These are phyloP conservation scores for Tiliqua scincoides DNA, from an alignment of 2,113 vertebrate species.

Conservation along the genomic window DNA sequence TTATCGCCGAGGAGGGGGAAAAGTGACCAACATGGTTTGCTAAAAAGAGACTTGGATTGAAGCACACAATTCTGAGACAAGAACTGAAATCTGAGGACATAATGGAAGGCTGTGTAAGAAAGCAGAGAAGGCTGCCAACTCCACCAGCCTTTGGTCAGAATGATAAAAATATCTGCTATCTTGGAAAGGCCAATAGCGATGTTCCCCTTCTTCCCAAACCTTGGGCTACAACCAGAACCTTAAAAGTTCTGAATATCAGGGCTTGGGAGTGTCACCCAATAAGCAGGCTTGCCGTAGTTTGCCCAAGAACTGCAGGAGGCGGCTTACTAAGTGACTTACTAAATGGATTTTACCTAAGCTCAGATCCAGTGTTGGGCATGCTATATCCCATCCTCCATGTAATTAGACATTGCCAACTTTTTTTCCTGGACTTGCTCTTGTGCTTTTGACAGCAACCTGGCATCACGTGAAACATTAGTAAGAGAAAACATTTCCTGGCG, in stretches of 20 bases:
- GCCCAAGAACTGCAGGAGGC: not conserved
- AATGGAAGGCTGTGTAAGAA: not conserved
- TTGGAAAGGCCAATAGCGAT: not conserved
- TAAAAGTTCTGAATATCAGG: not conserved
- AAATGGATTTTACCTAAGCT: not conserved
- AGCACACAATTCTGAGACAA: conserved; percentile 35
- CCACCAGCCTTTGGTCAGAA: not conserved
- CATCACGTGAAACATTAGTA: not conserved
- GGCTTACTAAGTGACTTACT: not conserved
- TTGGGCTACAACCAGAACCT: not conserved
- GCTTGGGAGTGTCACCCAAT: not conserved
- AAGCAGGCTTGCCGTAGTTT: not conserved
- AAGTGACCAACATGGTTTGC: conserved; percentile 41
- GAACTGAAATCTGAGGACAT: conserved; percentile 14
- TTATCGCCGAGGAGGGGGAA: conserved; percentile 49
- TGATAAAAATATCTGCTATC: not conserved
- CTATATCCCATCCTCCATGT: not conserved
- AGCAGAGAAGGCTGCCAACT: not conserved
- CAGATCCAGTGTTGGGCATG: not conserved
- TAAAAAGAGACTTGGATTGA: conserved; percentile 49
- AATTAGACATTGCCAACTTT: not conserved
- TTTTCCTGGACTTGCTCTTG: not conserved
- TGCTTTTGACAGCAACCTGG: not conserved
- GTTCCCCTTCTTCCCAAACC: not conserved
- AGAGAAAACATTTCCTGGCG: not conserved